These are phyloP conservation scores for Coracias cyanogaster DNA, from an alignment of 2,797 vertebrate genomes.

Conservation along the genomic window DNA sequence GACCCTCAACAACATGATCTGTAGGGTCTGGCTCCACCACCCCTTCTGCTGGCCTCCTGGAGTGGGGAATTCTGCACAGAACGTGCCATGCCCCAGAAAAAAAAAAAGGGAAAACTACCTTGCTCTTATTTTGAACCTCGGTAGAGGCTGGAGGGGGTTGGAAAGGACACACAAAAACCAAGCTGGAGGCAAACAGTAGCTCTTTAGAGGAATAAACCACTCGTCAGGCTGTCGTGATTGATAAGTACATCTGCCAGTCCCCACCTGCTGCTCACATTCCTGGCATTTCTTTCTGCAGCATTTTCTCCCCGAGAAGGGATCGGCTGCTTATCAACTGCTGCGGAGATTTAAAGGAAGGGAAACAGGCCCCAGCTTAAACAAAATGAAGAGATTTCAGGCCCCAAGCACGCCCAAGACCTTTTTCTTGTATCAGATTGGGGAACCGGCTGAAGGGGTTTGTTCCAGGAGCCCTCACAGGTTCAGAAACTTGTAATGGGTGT, in stretches of 20 bases:
- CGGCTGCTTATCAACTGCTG: slow-evolving; percentile 21
- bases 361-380: slow-evolving; percentile 15
- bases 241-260: slow-evolving; percentile 65
- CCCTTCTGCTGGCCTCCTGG: background rate
- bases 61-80: background rate
- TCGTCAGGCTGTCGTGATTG: slow-evolving; percentile 59
- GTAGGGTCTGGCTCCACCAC: background rate
- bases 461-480: background rate
- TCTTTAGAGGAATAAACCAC: slow-evolving; percentile 60
- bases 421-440: background rate
- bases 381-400: background rate
- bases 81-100: background rate
- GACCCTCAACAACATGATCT: background rate
- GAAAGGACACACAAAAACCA: background rate
- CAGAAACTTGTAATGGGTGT: background rate
- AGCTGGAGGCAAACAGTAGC: slow-evolving; percentile 66
- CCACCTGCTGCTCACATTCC: slow-evolving; percentile 59
- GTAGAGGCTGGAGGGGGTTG: background rate
- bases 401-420: background rate
- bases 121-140: background rate
- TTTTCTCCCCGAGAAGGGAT: background rate
- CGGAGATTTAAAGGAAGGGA: slow-evolving; percentile 8
- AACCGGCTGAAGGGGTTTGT: background rate
- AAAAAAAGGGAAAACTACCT: background rate
- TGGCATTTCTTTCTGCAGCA: slow-evolving; percentile 58